These are phyloP conservation scores for Picathartes gymnocephalus DNA, from an alignment of 2,113 vertebrate species.

Conservation along the genomic window DNA sequence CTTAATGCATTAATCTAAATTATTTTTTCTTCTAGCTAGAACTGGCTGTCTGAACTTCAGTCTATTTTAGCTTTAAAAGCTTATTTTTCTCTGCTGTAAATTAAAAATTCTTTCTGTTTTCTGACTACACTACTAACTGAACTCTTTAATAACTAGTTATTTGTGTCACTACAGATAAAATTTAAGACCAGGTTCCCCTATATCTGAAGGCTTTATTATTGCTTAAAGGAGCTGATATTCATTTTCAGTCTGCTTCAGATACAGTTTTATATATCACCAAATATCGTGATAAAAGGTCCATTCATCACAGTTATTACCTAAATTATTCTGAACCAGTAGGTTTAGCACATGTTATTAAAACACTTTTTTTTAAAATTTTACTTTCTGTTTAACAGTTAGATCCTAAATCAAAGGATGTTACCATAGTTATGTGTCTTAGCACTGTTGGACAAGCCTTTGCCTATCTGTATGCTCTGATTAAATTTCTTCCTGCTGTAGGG, in stretches of 20 bases:
- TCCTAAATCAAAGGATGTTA: neutral
- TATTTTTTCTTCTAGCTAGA: neutral
- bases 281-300: neutral
- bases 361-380: neutral
- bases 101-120: neutral
- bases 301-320: neutral
- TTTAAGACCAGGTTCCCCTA: neutral
- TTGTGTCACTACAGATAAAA: neutral
- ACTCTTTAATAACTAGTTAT: neutral
- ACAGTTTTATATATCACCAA: neutral
- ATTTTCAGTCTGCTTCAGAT: neutral
- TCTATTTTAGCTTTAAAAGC: neutral
- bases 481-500: neutral
- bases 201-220: neutral
- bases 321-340: neutral
- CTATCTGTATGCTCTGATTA: neutral
- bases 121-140: neutral
- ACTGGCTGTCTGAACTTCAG: neutral
- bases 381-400: neutral
- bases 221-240: neutral
- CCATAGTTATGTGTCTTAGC: neutral
- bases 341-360: neutral
- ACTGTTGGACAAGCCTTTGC: neutral
- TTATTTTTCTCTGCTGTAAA: neutral
- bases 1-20: neutral